Conservation (phyloP, 2,888 invertebrate genomes). For the Helleia helle region DNA sequence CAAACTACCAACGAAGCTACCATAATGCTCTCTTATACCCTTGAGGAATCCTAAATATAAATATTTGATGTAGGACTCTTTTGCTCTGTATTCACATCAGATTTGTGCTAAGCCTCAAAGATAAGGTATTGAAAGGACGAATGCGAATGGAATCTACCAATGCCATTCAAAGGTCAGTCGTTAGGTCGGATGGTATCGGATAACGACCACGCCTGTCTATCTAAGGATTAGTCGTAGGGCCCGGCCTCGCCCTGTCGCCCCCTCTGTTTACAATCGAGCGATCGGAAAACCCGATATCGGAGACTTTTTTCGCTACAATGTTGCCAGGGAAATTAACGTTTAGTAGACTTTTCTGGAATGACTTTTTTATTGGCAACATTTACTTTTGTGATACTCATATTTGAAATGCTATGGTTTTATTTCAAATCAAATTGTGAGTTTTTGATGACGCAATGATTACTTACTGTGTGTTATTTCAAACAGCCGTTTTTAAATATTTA, state of each 20-base stretch:
- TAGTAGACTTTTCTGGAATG: background rate
- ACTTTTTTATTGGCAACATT: too few species aligned
- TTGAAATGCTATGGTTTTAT: too few species aligned
- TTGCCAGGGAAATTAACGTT: constrained; percentile 5
- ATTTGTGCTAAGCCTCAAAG: background rate
- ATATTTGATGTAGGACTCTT: too few species aligned
- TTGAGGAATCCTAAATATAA: too few species aligned
- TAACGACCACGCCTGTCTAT: constrained; percentile 23
- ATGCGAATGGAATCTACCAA: constrained; percentile 17
- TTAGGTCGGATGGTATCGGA: constrained; percentile 32
- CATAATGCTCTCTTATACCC: too few species aligned
- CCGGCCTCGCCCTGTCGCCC: constrained; percentile 19
- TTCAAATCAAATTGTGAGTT: too few species aligned
- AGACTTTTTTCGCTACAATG: constrained; percentile 5
- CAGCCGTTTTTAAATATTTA: too few species aligned
- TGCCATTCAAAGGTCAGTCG: constrained; percentile 29
- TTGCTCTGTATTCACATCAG: background rate
- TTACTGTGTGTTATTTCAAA: too few species aligned
- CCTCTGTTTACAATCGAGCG: constrained; percentile 28
- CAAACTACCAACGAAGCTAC: too few species aligned
- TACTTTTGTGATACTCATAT: too few species aligned
- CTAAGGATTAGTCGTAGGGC: constrained; percentile 36
- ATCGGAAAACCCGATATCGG: constrained; percentile 47
- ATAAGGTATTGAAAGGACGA: constrained; percentile 9
- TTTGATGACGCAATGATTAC: too few species aligned